These are phyloP conservation scores for Trididemnum clinides DNA, from an alignment of 23 tunicate species.

Conservation along the genomic window DNA sequence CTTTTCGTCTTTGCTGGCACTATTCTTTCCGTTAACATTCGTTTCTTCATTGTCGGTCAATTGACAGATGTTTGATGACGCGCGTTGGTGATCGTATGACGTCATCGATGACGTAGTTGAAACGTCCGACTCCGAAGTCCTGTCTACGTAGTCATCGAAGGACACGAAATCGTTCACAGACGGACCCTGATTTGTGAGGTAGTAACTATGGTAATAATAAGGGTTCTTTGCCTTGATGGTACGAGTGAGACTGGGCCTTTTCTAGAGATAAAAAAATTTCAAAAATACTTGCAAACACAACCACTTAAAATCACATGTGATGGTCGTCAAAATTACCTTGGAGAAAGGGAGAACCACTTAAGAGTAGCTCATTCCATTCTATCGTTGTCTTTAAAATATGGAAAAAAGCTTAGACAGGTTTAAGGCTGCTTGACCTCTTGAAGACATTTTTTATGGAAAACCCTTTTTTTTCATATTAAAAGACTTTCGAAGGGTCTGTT, in stretches of 20 bases:
- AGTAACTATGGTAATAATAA: conserved; percentile 66
- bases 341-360: too few species aligned
- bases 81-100: neutral
- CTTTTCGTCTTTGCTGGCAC: neutral
- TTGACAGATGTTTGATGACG: neutral
- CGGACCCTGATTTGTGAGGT: conserved; percentile 22
- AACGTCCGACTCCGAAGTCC: neutral
- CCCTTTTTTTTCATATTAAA: too few species aligned
- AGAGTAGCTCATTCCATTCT: too few species aligned
- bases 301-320: too few species aligned
- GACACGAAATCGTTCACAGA: conserved; percentile 23
- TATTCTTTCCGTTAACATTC: neutral
- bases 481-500: too few species aligned
- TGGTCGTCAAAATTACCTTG: too few species aligned
- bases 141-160: neutral
- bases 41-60: conserved; percentile 3
- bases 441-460: too few species aligned
- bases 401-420: too few species aligned
- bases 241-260: conserved; percentile 69
- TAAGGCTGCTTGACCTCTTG: too few species aligned
- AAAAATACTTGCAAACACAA: too few species aligned
- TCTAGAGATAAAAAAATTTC: conserved; percentile 36
- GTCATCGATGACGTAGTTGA: conserved; percentile 24
- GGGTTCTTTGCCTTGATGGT: conserved; percentile 57
- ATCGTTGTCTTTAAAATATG: too few species aligned